phyloP scores from a whole-genome alignment of 2,113 vertebrate genomes.

The Arothron firmamentum region DNA sequence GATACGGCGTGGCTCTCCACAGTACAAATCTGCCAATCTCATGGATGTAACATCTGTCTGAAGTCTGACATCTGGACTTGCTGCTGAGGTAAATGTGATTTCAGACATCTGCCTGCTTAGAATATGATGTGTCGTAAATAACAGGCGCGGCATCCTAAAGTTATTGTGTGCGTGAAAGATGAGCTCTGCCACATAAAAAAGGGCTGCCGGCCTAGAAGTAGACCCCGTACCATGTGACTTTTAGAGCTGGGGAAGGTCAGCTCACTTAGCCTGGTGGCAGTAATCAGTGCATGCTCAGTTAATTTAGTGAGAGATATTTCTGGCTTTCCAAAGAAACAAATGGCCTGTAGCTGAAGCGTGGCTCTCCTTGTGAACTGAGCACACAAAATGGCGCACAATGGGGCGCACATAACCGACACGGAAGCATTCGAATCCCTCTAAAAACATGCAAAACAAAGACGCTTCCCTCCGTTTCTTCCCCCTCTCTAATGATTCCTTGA shows the following conservation, averaged over 20 bases:
- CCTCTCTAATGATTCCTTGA: conserved; percentile 52
- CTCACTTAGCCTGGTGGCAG: conserved; percentile 12
- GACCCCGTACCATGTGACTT: conserved; percentile 21
- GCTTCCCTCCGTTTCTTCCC: conserved; percentile 4
- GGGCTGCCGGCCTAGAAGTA: conserved; percentile 7
- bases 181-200: background rate
- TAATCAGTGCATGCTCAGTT: conserved; percentile 30
- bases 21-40: no score
- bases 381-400: background rate
- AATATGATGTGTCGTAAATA: background rate
- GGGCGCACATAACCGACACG: background rate
- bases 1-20: background rate
- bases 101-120: background rate
- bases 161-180: background rate
- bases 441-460: background rate
- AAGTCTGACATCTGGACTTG: background rate
- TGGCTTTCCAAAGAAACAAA: conserved; percentile 23
- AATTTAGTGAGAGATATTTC: conserved; percentile 35
- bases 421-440: background rate
- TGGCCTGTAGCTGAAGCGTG: conserved; percentile 19
- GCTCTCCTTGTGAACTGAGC: background rate
- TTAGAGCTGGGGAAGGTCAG: conserved; percentile 27
- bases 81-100: background rate
- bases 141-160: background rate
- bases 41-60: no score